A percentile compares a stretch with the other conserved stretches of the same genome.
phyloP scores from a whole-genome alignment of 2,797 vertebrate species.

The Lutra lutra region DNA sequence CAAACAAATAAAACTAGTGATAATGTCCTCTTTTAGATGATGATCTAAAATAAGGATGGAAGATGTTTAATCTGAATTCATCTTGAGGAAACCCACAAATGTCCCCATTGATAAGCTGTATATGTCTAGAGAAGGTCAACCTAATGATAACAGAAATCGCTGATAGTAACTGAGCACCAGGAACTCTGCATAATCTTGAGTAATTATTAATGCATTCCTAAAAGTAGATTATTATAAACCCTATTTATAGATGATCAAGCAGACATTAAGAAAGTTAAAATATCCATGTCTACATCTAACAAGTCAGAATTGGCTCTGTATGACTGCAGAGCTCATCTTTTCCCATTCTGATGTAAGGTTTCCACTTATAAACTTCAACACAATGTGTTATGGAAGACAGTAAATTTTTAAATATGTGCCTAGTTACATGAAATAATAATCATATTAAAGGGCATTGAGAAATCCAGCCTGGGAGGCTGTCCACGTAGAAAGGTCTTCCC shows the following conservation, averaged over 20 bases:
- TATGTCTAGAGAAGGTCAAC: not conserved
- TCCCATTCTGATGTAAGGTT: not conserved
- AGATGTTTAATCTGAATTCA: not conserved
- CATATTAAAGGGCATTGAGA: not conserved
- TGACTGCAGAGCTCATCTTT: not conserved
- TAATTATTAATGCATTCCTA: not conserved
- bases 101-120: not conserved
- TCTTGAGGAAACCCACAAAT: not conserved
- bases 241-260: not conserved
- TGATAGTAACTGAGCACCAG: not conserved
- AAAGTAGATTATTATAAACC: not conserved
- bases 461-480: not conserved
- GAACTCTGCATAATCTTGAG: not conserved
- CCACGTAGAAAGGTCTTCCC: not conserved
- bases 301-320: not conserved
- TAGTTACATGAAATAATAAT: not conserved
- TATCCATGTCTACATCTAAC: not conserved
- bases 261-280: not conserved
- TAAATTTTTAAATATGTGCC: not conserved
- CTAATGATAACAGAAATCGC: not conserved
- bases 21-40: not conserved
- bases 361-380: not conserved
- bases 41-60: not conserved
- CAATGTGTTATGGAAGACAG: not conserved
- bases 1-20: not conserved